A percentile compares a stretch with the other conserved stretches of the same genome.
phyloP scores from a whole-genome alignment of 2,113 vertebrate genomes.

The Gambusia holbrooki region DNA sequence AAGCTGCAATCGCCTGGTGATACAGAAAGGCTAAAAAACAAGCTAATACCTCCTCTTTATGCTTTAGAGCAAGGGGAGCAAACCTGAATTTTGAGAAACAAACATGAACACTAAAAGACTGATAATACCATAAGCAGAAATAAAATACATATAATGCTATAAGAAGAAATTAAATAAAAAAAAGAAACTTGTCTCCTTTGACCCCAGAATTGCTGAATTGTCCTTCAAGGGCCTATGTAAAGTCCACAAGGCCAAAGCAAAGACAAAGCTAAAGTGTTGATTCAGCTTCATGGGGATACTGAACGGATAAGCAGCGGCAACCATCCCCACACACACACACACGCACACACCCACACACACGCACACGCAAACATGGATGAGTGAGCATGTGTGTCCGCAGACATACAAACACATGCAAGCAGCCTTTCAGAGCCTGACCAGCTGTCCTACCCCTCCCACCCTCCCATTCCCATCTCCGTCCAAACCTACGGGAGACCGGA shows the following conservation, averaged over 20 bases:
- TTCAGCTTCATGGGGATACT: constrained; percentile 70
- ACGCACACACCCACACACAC: constrained; percentile 16
- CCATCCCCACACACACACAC: constrained; percentile 35
- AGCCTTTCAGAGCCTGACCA: constrained; percentile 64
- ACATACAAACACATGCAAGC: constrained; percentile 36
- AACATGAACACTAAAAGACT: constrained; percentile 23
- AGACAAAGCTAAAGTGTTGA: constrained; percentile 72
- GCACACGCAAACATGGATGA: constrained; percentile 16
- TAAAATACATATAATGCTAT: neutral
- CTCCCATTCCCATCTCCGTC: constrained; percentile 63
- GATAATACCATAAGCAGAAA: neutral
- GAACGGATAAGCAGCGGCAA: constrained; percentile 61
- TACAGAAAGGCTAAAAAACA: constrained; percentile 18
- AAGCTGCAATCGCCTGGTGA: constrained; percentile 24
- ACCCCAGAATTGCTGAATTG: constrained; percentile 7
- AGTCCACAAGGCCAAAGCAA: constrained; percentile 54
- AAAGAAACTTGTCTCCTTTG: constrained; percentile 11
- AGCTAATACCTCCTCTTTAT: constrained; percentile 30
- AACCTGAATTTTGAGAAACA: constrained; percentile 21
- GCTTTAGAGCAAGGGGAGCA: constrained; percentile 19
- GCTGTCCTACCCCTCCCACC: constrained; percentile 53
- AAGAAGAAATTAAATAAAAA: neutral
- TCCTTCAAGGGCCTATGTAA: constrained; percentile 36
- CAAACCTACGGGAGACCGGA: constrained; percentile 64
- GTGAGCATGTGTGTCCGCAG: constrained; percentile 37